These are phyloP conservation scores for Chromis chromis DNA, from an alignment of 2,797 vertebrate genomes.

Conservation along the genomic window DNA sequence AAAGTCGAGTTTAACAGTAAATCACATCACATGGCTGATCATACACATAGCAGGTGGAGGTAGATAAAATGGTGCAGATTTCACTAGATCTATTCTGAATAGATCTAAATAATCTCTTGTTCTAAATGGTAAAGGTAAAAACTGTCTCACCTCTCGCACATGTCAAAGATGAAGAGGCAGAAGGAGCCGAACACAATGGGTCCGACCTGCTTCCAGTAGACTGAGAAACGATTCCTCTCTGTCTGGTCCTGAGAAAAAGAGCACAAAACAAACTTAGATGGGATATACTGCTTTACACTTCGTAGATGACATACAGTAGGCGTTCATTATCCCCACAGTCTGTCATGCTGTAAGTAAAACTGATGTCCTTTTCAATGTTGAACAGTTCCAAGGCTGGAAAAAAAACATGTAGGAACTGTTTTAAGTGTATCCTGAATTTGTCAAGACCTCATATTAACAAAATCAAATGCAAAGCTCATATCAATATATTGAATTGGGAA, in stretches of 20 bases:
- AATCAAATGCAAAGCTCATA: background rate
- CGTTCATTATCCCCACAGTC: background rate
- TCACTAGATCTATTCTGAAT: background rate
- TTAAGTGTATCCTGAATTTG: no score
- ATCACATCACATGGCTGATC: background rate
- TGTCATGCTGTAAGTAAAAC: background rate
- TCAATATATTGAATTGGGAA: background rate
- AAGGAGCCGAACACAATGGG: constrained; percentile 96
- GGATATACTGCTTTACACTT: background rate
- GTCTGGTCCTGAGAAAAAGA: constrained; percentile 89
- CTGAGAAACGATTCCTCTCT: constrained; percentile 92
- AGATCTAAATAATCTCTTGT: background rate
- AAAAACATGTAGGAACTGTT: no score
- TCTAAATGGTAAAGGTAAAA: background rate
- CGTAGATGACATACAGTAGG: background rate
- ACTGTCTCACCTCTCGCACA: constrained; percentile 93
- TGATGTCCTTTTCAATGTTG: no score
- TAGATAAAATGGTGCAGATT: background rate
- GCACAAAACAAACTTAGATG: background rate
- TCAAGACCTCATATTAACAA: no score
- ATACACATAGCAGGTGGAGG: background rate
- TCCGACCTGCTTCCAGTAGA: constrained; percentile 98
- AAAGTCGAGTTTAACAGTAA: background rate
- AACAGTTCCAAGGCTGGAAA: no score
- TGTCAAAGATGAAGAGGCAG: constrained; percentile 98